A percentile compares a stretch with the other conserved stretches of the same genome.
Evolutionary conservation across 2,113 vertebrate genomes (phyloP).

Genomic region (Telmatochromis sp.): DNA sequence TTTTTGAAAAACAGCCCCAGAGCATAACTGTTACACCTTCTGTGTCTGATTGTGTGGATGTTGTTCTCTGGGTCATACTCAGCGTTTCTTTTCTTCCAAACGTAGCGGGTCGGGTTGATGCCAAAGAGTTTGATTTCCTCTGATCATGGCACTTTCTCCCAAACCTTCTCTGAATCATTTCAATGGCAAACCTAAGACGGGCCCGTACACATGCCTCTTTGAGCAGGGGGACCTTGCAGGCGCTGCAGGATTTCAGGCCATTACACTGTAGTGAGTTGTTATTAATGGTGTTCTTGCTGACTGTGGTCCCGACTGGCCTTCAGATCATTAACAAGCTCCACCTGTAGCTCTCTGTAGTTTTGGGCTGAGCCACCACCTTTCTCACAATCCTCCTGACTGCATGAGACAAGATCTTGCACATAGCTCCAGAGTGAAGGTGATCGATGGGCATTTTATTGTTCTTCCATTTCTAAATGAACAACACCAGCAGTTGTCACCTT

Average conservation of each 20-base stretch:
- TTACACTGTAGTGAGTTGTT: background rate
- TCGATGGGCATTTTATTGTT: background rate
- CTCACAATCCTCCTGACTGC: background rate
- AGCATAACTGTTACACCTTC: background rate
- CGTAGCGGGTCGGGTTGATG: background rate
- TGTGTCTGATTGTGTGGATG: background rate
- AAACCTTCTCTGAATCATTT: background rate
- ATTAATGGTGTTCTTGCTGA: background rate
- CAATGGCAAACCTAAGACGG: background rate
- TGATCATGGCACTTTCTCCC: background rate
- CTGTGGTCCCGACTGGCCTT: background rate
- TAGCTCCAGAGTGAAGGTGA: background rate
- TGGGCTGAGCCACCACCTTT: background rate
- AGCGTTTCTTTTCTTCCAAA: background rate
- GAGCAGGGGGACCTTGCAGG: background rate
- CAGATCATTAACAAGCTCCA: background rate
- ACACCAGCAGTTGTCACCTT: background rate
- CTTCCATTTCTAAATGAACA: background rate
- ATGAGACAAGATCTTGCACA: background rate
- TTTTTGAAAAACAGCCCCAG: background rate
- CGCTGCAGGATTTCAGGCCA: background rate
- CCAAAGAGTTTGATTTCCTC: background rate
- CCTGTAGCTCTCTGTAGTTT: background rate
- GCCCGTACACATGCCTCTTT: accelerated
- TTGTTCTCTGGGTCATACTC: background rate